A percentile compares a stretch with the other conserved stretches of the same genome.
Conservation (phyloP, 2,113 vertebrate species). For the Barnardius zonarius region DNA sequence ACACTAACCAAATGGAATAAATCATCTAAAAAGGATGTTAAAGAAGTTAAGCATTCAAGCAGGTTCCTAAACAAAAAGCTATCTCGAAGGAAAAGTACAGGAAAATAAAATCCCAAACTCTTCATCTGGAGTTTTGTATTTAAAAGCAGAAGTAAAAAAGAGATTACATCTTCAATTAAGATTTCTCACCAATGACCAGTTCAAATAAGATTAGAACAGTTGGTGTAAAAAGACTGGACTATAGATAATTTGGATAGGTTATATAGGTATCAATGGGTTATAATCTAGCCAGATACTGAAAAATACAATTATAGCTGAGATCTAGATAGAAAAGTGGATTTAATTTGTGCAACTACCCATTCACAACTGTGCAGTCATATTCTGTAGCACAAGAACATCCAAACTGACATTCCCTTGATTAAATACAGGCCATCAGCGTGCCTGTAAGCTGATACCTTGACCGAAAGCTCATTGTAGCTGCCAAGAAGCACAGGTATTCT, state of each 20-base stretch:
- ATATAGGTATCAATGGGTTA: not conserved
- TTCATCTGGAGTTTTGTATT: not conserved
- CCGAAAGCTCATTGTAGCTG: not conserved
- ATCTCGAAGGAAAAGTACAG: not conserved
- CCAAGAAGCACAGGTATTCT: not conserved
- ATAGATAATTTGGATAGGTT: not conserved
- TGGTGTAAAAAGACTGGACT: not conserved
- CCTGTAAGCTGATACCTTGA: not conserved
- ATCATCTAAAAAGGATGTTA: not conserved
- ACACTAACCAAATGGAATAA: not conserved
- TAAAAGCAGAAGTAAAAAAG: not conserved
- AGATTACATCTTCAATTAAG: not conserved
- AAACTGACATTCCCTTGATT: not conserved
- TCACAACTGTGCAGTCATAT: not conserved
- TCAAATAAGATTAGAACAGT: not conserved
- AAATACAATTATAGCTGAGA: not conserved
- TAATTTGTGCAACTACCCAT: not conserved
- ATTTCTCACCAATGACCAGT: not conserved
- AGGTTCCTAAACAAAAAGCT: not conserved
- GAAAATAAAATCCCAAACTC: not conserved
- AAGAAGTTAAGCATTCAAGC: not conserved
- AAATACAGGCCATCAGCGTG: not conserved
- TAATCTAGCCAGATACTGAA: not conserved
- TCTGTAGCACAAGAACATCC: not conserved
- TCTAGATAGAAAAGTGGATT: not conserved